Percentiles rank a stretch among this genome's conserved stretches.
Evolutionary conservation across 2,797 vertebrate species (phyloP).

Genomic region (Bradypus variegatus): DNA sequence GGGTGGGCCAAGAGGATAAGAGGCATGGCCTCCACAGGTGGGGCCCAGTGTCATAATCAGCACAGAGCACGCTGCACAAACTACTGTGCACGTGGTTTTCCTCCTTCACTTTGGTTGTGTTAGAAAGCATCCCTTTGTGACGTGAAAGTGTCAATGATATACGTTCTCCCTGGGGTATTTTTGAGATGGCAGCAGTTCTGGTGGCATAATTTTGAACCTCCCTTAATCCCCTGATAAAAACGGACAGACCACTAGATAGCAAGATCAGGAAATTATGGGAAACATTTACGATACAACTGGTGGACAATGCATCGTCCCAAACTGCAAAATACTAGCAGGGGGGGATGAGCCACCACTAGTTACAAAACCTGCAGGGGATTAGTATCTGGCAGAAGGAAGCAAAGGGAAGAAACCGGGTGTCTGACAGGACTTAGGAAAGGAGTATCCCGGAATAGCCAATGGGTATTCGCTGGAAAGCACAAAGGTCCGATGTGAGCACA

Average conservation of each 20-base stretch:
- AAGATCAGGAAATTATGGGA: background rate
- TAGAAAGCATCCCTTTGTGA: background rate
- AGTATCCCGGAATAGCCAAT: background rate
- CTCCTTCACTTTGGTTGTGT: background rate
- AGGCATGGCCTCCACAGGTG: background rate
- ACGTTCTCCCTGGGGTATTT: background rate
- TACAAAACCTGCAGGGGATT: background rate
- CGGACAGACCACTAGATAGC: background rate
- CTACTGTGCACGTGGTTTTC: background rate
- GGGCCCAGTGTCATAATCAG: background rate
- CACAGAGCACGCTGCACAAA: background rate
- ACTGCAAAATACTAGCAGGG: background rate
- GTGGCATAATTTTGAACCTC: background rate
- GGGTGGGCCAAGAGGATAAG: background rate
- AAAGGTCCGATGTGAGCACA: background rate
- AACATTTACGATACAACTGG: background rate
- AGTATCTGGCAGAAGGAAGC: background rate
- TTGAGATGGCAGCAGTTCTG: background rate
- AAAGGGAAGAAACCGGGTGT: background rate
- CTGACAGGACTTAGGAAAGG: background rate
- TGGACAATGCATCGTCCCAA: background rate
- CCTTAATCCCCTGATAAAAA: background rate
- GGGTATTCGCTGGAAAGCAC: background rate
- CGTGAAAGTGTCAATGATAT: background rate
- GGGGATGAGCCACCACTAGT: background rate